A percentile compares a stretch with the other conserved stretches of the same genome.
phyloP scores from a whole-genome alignment of 2,888 invertebrate genomes.

The Thelaira solivaga region DNA sequence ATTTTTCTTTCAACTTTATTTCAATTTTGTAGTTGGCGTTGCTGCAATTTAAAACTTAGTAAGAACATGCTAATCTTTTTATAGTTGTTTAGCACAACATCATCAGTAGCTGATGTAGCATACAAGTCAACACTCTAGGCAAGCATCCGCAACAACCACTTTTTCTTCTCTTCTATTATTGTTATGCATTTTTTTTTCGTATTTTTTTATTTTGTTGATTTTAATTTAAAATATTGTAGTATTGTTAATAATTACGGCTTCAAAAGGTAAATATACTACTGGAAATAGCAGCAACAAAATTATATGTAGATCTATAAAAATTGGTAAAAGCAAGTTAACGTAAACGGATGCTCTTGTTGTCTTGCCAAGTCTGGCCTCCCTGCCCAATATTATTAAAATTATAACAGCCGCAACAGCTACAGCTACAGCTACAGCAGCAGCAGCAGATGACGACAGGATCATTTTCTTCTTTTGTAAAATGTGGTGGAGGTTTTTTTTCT shows the following conservation, averaged over 20 bases:
- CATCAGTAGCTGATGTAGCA: constrained; percentile 26
- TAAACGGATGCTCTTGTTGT: constrained; percentile 46
- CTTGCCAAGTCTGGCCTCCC: constrained; percentile 14
- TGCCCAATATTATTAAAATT: constrained; percentile 44
- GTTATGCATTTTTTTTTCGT: neutral
- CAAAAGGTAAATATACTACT: constrained; percentile 60
- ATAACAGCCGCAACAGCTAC: constrained; percentile 28
- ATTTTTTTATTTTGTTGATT: neutral
- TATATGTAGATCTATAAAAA: constrained; percentile 27
- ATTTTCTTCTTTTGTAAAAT: constrained; percentile 51
- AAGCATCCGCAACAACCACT: neutral
- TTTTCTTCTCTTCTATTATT: neutral
- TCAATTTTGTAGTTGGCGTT: constrained; percentile 30
- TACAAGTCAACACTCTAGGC: neutral
- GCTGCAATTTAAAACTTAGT: neutral
- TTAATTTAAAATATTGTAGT: constrained; percentile 54
- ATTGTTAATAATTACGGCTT: constrained; percentile 60
- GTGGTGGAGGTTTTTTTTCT: constrained; percentile 1
- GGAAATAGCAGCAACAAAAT: constrained; percentile 20
- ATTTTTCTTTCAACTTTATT: constrained; percentile 50
- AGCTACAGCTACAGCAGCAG: constrained; percentile 25
- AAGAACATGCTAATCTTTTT: constrained; percentile 51
- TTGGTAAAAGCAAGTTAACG: neutral
- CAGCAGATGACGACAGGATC: constrained; percentile 66
- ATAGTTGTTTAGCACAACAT: constrained; percentile 40